A percentile compares a stretch with the other conserved stretches of the same genome.
These are phyloP conservation scores for Endotricha flammealis DNA, from an alignment of 2,888 invertebrate species.

Conservation along the genomic window DNA sequence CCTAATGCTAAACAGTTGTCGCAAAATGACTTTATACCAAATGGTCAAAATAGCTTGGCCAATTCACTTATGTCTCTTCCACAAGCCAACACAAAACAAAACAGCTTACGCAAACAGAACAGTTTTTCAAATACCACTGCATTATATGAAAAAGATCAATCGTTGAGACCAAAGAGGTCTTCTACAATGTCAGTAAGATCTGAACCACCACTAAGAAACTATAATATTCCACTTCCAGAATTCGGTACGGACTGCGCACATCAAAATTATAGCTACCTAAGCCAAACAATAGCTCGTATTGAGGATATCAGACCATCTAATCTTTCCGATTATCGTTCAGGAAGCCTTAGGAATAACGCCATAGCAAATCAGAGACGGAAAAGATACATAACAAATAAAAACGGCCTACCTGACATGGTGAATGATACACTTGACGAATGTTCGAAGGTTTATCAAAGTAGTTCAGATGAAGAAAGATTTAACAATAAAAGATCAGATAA, in stretches of 20 bases:
- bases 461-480: slow-evolving; percentile 67
- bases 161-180: slow-evolving; percentile 40
- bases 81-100: slow-evolving; percentile 34
- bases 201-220: slow-evolving; percentile 58
- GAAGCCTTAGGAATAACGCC: slow-evolving; percentile 40
- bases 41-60: slow-evolving; percentile 38
- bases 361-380: slow-evolving; percentile 35
- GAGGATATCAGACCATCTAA: slow-evolving; percentile 55
- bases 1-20: slow-evolving; percentile 59
- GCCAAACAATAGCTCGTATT: slow-evolving; percentile 47
- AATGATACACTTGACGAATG: slow-evolving; percentile 80
- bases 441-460: slow-evolving; percentile 56
- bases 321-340: slow-evolving; percentile 38
- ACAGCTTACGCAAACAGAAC: slow-evolving; percentile 54
- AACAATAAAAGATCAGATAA: slow-evolving; percentile 32
- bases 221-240: slow-evolving; percentile 62
- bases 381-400: slow-evolving; percentile 47
- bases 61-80: slow-evolving; percentile 60
- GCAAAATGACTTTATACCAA: slow-evolving; percentile 42
- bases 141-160: slow-evolving; percentile 42
- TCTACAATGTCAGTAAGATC: slow-evolving; percentile 64
- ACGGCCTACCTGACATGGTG: slow-evolving; percentile 79
- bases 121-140: slow-evolving; percentile 52
- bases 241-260: slow-evolving; percentile 41
- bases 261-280: slow-evolving; percentile 38